phyloP scores from a whole-genome alignment of 2,888 invertebrate genomes.

The Dyspetes luteomarginatus region DNA sequence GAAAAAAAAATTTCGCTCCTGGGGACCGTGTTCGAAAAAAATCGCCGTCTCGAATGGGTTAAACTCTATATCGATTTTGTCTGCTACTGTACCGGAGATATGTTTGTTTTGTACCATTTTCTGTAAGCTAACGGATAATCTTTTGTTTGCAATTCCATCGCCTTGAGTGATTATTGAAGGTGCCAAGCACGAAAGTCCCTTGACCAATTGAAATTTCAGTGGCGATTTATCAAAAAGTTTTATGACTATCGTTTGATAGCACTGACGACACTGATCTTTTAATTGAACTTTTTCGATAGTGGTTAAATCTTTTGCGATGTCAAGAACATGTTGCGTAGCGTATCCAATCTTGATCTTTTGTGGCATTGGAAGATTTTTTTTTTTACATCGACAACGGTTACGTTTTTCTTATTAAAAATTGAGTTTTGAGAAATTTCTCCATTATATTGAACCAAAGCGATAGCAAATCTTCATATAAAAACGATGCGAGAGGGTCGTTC shows the following conservation, averaged over 20 bases:
- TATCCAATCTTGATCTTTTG: conserved; percentile 56
- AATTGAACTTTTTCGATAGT: conserved; percentile 1
- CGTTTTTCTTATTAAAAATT: not conserved
- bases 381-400: not conserved
- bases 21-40: too few species aligned
- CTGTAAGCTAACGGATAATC: not conserved
- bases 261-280: conserved; percentile 1
- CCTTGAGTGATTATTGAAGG: not conserved
- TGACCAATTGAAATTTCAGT: not conserved
- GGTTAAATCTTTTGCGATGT: conserved; percentile 32
- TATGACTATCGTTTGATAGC: conserved; percentile 1
- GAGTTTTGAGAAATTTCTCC: not conserved
- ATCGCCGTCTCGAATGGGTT: too few species aligned
- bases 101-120: not conserved
- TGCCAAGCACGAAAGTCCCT: conserved; percentile 8
- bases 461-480: conserved; percentile 16
- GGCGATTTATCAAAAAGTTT: not conserved
- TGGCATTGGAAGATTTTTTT: conserved; percentile 46
- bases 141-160: not conserved
- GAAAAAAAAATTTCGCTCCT: too few species aligned
- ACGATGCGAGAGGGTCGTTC: conserved; percentile 15
- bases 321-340: conserved; percentile 36
- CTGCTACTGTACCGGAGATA: not conserved
- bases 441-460: not conserved
- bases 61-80: not conserved